Conservation (phyloP, 35 echinoderm and acorn worm genomes). For the Apostichopus parvimensis region DNA sequence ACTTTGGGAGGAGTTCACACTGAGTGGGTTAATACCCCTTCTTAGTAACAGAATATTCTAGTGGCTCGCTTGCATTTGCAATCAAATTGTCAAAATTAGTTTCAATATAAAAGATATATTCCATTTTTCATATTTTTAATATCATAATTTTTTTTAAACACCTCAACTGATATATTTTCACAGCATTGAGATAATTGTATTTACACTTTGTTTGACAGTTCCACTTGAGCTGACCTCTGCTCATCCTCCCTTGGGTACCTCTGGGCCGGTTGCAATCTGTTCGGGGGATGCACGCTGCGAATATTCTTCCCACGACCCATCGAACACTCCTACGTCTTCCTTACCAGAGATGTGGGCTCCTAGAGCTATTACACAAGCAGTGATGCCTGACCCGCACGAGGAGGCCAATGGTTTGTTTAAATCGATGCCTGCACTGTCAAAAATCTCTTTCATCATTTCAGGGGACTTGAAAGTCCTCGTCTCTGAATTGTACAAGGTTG, state of each 20-base stretch:
- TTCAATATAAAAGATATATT: too few species aligned
- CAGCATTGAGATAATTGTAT: too few species aligned
- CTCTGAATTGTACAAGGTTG: conserved; percentile 57
- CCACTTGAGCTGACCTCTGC: neutral
- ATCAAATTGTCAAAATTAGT: too few species aligned
- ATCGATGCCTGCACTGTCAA: conserved; percentile 72
- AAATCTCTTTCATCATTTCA: conserved; percentile 60
- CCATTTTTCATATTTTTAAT: too few species aligned
- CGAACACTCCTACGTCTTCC: conserved; percentile 72
- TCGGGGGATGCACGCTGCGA: conserved; percentile 17
- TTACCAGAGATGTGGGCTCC: conserved; percentile 72
- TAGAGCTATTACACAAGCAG: conserved; percentile 75
- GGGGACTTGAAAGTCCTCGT: conserved; percentile 63
- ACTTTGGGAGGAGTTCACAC: too few species aligned
- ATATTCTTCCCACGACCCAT: conserved; percentile 97
- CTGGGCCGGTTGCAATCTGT: neutral
- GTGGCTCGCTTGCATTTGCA: too few species aligned
- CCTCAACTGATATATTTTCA: too few species aligned
- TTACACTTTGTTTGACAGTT: too few species aligned
- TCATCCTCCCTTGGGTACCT: neutral
- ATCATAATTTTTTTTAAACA: too few species aligned
- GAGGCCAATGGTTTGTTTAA: conserved; percentile 71
- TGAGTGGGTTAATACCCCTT: too few species aligned
- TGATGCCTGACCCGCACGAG: conserved; percentile 79
- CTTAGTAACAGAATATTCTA: too few species aligned